Percentiles rank a stretch among this genome's conserved stretches.
Conservation (phyloP, 2,888 invertebrate species). For the Allolobophora icterica region DNA sequence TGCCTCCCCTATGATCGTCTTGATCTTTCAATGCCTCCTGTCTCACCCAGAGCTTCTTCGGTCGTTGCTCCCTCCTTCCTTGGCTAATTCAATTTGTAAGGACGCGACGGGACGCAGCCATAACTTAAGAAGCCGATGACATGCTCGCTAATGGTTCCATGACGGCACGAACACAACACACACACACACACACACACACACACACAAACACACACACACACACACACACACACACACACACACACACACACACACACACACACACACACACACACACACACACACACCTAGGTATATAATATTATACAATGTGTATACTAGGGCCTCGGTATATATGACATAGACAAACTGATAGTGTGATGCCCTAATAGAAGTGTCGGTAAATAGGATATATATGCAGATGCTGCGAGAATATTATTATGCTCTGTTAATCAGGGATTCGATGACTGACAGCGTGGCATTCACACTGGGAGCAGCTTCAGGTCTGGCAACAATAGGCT, state of each 20-base stretch:
- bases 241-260: too few relatives aligned
- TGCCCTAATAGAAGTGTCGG: neutral
- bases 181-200: neutral
- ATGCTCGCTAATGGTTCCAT: neutral
- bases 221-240: too few relatives aligned
- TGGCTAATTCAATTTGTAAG: conserved; percentile 10
- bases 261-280: too few relatives aligned
- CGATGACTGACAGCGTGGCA: neutral
- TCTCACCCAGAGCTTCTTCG: neutral
- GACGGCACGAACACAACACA: neutral
- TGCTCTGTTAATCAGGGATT: neutral
- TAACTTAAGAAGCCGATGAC: neutral
- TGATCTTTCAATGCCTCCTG: neutral
- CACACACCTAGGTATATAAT: too few relatives aligned
- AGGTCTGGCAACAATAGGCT: neutral
- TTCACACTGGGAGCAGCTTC: neutral
- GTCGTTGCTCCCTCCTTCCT: neutral
- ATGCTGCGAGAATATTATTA: neutral
- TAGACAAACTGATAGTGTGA: neutral
- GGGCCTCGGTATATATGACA: too few relatives aligned
- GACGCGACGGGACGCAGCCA: neutral
- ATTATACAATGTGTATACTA: neutral
- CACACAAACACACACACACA: too few relatives aligned
- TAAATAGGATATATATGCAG: neutral
- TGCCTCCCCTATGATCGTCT: neutral